phyloP scores from a whole-genome alignment of 2,113 vertebrate genomes.

The Nannobrachium achirus region DNA sequence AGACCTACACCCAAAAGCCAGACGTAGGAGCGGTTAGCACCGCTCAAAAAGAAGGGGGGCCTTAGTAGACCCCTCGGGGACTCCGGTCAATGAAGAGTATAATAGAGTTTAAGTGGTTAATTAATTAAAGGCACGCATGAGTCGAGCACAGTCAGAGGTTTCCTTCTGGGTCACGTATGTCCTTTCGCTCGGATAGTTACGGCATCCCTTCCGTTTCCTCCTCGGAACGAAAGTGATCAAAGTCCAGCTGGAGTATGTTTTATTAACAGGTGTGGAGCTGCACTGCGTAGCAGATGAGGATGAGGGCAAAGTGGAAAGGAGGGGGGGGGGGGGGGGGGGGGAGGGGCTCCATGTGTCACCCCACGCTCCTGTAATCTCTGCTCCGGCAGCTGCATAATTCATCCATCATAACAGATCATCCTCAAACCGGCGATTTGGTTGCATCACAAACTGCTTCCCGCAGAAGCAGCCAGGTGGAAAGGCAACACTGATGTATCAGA shows the following conservation, averaged over 20 bases:
- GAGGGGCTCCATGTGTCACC: constrained; percentile 55
- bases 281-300: constrained; percentile 68
- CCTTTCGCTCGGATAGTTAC: no score
- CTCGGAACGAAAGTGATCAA: constrained; percentile 62
- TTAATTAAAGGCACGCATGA: not conserved
- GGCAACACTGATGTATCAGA: no score
- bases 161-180: no score
- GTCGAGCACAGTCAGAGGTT: not conserved
- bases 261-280: constrained; percentile 73
- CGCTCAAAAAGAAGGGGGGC: no score
- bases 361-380: constrained; percentile 58
- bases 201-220: constrained; percentile 12
- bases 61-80: no score
- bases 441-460: constrained; percentile 35
- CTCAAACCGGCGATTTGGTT: constrained; percentile 17
- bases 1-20: no score
- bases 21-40: no score
- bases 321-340: constrained; percentile 16
- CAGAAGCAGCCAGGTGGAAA: constrained; percentile 33
- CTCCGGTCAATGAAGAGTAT: no score
- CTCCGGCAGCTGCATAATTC: constrained; percentile 69
- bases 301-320: constrained; percentile 41
- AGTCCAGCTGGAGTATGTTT: constrained; percentile 74
- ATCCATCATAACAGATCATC: constrained; percentile 65
- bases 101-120: not conserved